Conservation (phyloP, 1,140 invertebrate species). For the Rhopalosiphum maidis region DNA sequence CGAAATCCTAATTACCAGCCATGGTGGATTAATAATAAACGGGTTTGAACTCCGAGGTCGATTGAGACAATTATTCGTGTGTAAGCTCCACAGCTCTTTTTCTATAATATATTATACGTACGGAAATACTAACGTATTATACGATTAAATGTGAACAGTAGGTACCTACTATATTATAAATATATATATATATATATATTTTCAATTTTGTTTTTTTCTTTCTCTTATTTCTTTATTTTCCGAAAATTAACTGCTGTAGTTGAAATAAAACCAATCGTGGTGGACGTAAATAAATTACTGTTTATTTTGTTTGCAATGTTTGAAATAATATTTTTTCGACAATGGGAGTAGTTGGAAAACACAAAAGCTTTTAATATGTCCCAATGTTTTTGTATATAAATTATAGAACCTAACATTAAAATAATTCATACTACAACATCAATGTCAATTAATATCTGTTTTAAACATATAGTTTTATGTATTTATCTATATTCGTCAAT, state of each 20-base stretch:
- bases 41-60: background rate
- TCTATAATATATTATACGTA: background rate
- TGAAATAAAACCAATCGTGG: background rate
- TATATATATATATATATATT: background rate
- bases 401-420: background rate
- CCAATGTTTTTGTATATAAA: background rate
- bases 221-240: background rate
- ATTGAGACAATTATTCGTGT: background rate
- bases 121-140: background rate
- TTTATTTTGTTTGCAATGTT: background rate
- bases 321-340: background rate
- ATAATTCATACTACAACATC: background rate
- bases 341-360: background rate
- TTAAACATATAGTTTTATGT: background rate
- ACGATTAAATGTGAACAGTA: background rate
- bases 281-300: background rate
- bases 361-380: conserved; percentile 14
- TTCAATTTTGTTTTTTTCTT: background rate
- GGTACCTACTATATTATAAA: too few species aligned
- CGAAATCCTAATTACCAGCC: background rate
- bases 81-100: background rate
- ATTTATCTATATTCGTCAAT: background rate
- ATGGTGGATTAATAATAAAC: background rate
- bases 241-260: background rate
- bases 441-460: background rate